These are phyloP conservation scores for Spondyliosoma cantharus DNA, from an alignment of 2,797 vertebrate species.

Conservation along the genomic window DNA sequence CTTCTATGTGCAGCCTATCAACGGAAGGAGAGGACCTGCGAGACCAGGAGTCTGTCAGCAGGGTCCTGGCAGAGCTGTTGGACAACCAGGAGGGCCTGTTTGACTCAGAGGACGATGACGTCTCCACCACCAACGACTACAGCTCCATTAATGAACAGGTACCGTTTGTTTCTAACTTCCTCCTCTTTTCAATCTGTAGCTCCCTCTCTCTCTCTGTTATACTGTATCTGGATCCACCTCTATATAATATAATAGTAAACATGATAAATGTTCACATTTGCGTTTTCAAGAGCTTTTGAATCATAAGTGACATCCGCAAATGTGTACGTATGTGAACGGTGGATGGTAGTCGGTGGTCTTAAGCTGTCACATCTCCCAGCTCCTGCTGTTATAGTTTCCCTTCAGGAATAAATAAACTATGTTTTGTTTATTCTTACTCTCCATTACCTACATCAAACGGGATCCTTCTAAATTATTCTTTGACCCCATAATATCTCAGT, in stretches of 20 bases:
- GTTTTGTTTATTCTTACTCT: conserved; percentile 29
- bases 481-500: not conserved
- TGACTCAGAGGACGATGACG: conserved; percentile 95
- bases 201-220: no score
- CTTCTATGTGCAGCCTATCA: conserved; percentile 85
- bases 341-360: conserved; percentile 1
- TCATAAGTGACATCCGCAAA: not conserved
- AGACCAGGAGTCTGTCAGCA: conserved; percentile 94
- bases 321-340: no score
- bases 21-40: conserved; percentile 93
- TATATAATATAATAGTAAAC: not conserved
- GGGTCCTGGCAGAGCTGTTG: conserved; percentile 93
- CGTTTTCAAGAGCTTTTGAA: not conserved
- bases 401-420: conserved; percentile 12
- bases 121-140: conserved; percentile 95
- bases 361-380: not conserved
- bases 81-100: conserved; percentile 96
- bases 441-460: not conserved
- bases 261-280: not conserved
- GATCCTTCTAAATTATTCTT: not conserved
- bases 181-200: not conserved
- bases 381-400: conserved; percentile 11
- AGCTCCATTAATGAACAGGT: conserved; percentile 98
- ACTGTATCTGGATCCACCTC: not conserved
- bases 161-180: not conserved